Evolutionary conservation across 2,797 vertebrate species (phyloP).

Genomic region (Pelodytes ibericus): DNA sequence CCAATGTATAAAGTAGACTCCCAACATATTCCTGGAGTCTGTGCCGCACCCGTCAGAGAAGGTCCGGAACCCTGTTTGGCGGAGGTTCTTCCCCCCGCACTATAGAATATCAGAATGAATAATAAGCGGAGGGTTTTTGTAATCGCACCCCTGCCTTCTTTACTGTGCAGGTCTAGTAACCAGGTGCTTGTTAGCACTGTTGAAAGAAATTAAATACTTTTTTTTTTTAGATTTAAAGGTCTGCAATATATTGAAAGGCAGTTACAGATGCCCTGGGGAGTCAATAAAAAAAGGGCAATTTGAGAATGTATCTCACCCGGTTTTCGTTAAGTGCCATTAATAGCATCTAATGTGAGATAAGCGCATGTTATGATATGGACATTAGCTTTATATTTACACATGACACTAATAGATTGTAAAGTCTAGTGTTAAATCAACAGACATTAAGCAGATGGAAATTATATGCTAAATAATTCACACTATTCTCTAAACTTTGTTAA

Average conservation of each 20-base stretch:
- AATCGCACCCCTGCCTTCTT: no score
- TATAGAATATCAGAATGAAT: no score
- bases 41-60: no score
- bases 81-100: no score
- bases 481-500: no score
- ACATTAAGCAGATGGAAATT: background rate
- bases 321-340: background rate
- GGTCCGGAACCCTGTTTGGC: no score
- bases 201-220: background rate
- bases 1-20: no score
- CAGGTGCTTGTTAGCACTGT: background rate
- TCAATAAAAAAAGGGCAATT: background rate
- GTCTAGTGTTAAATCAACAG: background rate
- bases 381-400: background rate
- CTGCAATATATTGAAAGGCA: background rate
- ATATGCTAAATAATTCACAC: background rate
- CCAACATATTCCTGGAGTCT: no score
- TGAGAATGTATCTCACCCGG: background rate
- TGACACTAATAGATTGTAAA: background rate
- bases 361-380: background rate
- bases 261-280: background rate
- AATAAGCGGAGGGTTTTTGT: no score
- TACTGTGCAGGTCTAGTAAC: background rate
- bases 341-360: background rate
- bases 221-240: background rate